Conservation (phyloP, 2,797 vertebrate species). For the Melanotaenia trifasciata region DNA sequence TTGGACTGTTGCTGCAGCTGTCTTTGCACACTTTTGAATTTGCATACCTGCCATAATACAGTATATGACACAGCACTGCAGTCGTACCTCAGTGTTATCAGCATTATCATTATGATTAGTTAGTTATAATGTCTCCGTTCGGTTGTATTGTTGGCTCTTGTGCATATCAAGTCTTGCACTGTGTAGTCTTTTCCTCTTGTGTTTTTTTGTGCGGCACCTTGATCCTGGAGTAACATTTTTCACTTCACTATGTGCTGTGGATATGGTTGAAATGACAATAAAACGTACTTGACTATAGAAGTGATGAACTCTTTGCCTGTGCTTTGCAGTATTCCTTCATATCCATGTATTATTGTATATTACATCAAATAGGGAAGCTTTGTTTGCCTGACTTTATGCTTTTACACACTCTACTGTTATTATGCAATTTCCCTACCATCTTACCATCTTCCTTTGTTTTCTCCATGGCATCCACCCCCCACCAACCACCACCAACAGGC, state of each 20-base stretch:
- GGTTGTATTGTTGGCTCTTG: background rate
- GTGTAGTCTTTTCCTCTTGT: background rate
- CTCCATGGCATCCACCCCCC: slow-evolving; percentile 29
- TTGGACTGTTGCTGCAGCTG: background rate
- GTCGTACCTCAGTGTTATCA: background rate
- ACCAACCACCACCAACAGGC: background rate
- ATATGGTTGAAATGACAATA: background rate
- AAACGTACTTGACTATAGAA: background rate
- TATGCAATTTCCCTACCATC: slow-evolving; percentile 24
- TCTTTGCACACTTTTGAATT: background rate
- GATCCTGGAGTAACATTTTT: background rate
- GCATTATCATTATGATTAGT: background rate
- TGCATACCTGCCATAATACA: background rate
- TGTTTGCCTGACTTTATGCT: slow-evolving; percentile 3
- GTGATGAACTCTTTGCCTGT: slow-evolving; percentile 10
- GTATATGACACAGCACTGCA: background rate
- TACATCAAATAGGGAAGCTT: slow-evolving; percentile 31
- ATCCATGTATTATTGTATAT: background rate
- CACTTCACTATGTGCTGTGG: background rate
- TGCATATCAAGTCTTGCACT: background rate
- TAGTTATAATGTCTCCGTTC: background rate
- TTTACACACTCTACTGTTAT: slow-evolving; percentile 14
- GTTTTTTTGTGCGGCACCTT: background rate
- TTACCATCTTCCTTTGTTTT: slow-evolving; percentile 50
- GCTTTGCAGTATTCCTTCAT: slow-evolving; percentile 12